Base-by-base conservation (phyloP, 2,888 invertebrate species). In the Ferrisia virgata region DNA sequence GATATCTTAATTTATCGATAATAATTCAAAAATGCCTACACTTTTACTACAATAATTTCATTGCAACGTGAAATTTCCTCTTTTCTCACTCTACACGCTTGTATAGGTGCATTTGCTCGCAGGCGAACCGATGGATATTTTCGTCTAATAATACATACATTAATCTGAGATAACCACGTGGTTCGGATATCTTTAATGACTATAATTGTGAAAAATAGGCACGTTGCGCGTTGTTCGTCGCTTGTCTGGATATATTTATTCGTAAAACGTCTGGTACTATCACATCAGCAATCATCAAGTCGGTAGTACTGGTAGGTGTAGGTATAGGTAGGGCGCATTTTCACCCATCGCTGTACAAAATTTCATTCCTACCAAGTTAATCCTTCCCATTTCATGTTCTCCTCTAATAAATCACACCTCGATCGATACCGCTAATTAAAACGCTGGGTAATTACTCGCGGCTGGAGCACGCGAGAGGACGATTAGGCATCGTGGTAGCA, bases 371-470 rank as follows among this genome's bases (percentile, higher is more conserved):
- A 2, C n/a, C n/a, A n/a, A n/a, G n/a, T n/a, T n/a, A 15, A 15
- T 15, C 25, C 69, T 76, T 36, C 36, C 31, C 36, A 76, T 76
- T 36, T 76, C 72, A 76, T 76, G 72, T 76, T 76, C 36, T 2
- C 9, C 18, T 2, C 72, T n/a, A 76, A 76, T 76, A 76, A 76
- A 76, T 76, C 72, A 76, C 72, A 33, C 33, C 31, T 36, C 31
- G 36, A 76, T 76, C 72, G 72, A 76, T 76, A 31, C 72, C 72
- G 31, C 36, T 76, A 76, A 36, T 76, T 76, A 76, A 76, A 76
- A 76, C 25, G 4, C 36, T 1, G 3, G 6, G 8, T 76, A 76
- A 76, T 76, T 76, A 76, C 25, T 15, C 36, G n/a, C 72, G 9
- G 22, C 2, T 11, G 22, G 72, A 76, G 18, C 72, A 18, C 18